These are phyloP conservation scores for Hypomecis atomaria DNA, from an alignment of 2,888 invertebrate species.

Conservation along the genomic window DNA sequence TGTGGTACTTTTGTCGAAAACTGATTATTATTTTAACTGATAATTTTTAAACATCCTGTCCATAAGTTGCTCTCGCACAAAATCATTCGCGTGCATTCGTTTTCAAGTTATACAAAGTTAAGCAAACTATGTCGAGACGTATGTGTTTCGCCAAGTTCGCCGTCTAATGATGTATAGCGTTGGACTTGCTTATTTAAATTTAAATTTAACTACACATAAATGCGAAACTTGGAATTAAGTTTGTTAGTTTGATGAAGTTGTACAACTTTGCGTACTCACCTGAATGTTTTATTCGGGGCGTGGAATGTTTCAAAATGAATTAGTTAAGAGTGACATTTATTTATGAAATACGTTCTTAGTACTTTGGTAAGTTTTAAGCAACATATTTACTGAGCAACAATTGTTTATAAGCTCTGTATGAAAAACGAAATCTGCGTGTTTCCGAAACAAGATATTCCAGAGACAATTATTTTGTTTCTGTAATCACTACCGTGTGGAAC, in stretches of 20 bases:
- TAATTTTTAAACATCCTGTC: too few relatives aligned
- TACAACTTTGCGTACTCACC: slow-evolving; percentile 43
- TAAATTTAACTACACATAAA: slow-evolving; percentile 60
- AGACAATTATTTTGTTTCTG: too few relatives aligned
- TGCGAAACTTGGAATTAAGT: slow-evolving; percentile 64
- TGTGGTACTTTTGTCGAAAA: too few relatives aligned
- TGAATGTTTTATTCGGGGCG: slow-evolving; percentile 47
- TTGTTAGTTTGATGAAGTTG: slow-evolving; percentile 57
- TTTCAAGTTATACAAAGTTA: slow-evolving; percentile 60
- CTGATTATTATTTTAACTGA: too few relatives aligned
- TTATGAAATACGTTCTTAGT: not conserved
- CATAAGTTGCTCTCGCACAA: slow-evolving; percentile 33
- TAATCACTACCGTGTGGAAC: too few relatives aligned
- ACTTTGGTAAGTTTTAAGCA: too few relatives aligned
- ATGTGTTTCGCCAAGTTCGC: slow-evolving; percentile 50
- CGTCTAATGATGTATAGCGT: slow-evolving; percentile 75
- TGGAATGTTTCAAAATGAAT: slow-evolving; percentile 36
- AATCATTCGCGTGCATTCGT: slow-evolving; percentile 55
- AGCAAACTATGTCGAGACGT: slow-evolving; percentile 64
- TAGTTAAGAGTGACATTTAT: not conserved
- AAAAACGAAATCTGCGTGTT: too few relatives aligned
- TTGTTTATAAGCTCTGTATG: too few relatives aligned
- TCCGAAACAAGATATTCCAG: too few relatives aligned
- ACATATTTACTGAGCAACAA: too few relatives aligned
- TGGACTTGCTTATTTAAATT: slow-evolving; percentile 60